Evolutionary conservation across 2,888 invertebrate species (phyloP), one percentile per base, ranked within the genome.

Genomic region (Tigriopus californicus): DNA sequence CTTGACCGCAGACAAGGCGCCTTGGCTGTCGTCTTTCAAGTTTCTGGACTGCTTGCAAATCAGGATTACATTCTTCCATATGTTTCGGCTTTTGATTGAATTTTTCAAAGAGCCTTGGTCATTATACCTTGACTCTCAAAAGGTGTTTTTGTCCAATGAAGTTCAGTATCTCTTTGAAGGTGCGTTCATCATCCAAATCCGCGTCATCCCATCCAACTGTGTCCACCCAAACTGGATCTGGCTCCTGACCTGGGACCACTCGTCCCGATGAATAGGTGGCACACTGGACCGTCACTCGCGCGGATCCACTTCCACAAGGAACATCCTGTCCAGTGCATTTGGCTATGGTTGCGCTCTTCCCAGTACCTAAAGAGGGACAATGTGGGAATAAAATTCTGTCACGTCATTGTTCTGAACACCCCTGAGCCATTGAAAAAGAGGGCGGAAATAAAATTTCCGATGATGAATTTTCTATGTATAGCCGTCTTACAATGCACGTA

Each of bases 171-270:
- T 58, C 48, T 25, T 58, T 58, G 25, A 58, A 58, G 12, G 48
- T 58, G 10, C 22, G 22, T 8, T 56, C 41, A 42, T 56, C 56
- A 49, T 58, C 40, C 18, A 24, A 15, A 11, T 58, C 58, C n/a
- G 49, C 49, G 18, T 58, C 58, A 41, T 58, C 58, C 58, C 58
- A 58, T n/a, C 58, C 58, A 8, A 58, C 58, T n/a, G 58, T 48
- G 44, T 58, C 58, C 2, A 58, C 58, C 58, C 58, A 58, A 22
- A 49, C 18, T 13, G 41, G 48, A 11, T 49, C 48, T n/a, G n/a
- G n/a, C 13, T 40, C 20, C 12, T 15, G 5, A 11, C n/a, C 54
- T 13, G 8, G 3, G 6, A 18, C 54, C 15, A 54, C 12, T 22
- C 8, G 15, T 4, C 49, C 22, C 2, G 22, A 22, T 15, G 33